Evolutionary conservation across 2,797 vertebrate species (phyloP), one percentile per base, ranked within the genome.

Genomic region (Chrysocyon brachyurus): DNA sequence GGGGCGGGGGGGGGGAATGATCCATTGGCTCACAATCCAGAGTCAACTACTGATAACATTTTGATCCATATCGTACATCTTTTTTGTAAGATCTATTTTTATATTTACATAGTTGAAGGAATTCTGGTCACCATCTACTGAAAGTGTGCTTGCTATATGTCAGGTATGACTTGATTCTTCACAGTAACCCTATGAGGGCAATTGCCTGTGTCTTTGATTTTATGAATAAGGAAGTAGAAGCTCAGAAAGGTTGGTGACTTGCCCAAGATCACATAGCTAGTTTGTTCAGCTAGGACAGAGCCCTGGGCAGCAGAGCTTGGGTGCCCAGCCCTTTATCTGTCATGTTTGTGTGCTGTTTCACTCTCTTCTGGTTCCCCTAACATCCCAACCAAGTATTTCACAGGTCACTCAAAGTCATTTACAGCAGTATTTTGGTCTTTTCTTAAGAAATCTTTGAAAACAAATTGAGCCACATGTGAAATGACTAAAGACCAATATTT

Each of bases 391-490:
- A 61, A 46, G 36, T 19, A 63, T 64, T 61, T 36, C 31, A 12
- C 59, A 85, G 1, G 5, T 49, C 73, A 11, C 57, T 26, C 57
- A 59, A 88, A 36, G n/a, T 72, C 84, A 78, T 33, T 72, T 49
- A 21, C 57, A 40, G 19, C 33, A 16, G n/a, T 66, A n/a, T 46
- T 28, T 85, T 19, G 9, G 7, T 87, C 79, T 88, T 92, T 54
- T 73, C 46, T 95, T 64, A 85, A 95, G 88, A 93, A 87, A 56
- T 40, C 33, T 72, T 91, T 66, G 59, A 63, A 92, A 91, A 77
- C n/a, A 63, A 75, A 46, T 36, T 40, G n/a, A 93, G 64, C 61
- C 72, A 33, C n/a, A 16, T 4, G 21, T 17, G 3, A 90, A 59
- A 73, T 63, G 36, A 40, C 36, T 75, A 68, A 57, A 83, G 36